phyloP scores from a whole-genome alignment of 2,797 vertebrate genomes.

The Meriones psammophilus region DNA sequence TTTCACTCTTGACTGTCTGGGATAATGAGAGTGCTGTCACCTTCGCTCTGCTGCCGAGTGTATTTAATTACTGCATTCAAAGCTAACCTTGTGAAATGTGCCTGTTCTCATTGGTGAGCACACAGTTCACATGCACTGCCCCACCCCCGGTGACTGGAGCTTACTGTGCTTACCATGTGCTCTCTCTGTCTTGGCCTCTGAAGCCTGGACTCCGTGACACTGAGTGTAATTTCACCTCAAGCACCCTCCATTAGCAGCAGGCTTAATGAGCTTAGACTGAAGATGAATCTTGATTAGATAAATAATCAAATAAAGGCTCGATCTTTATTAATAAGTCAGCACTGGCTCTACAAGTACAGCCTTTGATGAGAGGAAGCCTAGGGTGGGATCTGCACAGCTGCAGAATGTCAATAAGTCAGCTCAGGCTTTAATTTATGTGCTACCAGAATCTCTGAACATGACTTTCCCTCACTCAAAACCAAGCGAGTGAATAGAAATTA shows the following conservation, averaged over 20 bases:
- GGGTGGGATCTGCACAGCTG: conserved; percentile 34
- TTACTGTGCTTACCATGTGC: conserved; percentile 6
- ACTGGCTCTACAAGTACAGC: conserved; percentile 54
- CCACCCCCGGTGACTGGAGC: not conserved
- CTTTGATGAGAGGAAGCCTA: conserved; percentile 78
- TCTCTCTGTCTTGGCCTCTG: conserved; percentile 64
- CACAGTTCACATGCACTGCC: conserved; percentile 40
- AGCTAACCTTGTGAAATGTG: not conserved
- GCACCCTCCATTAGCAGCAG: conserved; percentile 57
- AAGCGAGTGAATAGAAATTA: not conserved
- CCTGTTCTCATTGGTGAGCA: conserved; percentile 53
- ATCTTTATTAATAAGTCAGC: conserved; percentile 80
- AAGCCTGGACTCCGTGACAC: conserved; percentile 62
- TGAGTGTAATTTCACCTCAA: conserved; percentile 75
- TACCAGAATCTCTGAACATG: not conserved
- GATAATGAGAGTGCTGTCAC: conserved; percentile 49
- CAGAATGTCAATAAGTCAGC: conserved; percentile 73
- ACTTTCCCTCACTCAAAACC: conserved; percentile 48
- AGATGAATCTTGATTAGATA: conserved; percentile 82
- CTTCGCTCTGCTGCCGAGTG: conserved; percentile 55
- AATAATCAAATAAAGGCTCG: conserved; percentile 77
- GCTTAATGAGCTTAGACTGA: conserved; percentile 83
- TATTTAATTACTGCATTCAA: conserved; percentile 51
- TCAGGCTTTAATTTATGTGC: conserved; percentile 28
- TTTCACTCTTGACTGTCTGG: not conserved